Conservation (phyloP, 37 sponge, comb jelly and placozoan species). For the Chondrosia reniformis region DNA sequence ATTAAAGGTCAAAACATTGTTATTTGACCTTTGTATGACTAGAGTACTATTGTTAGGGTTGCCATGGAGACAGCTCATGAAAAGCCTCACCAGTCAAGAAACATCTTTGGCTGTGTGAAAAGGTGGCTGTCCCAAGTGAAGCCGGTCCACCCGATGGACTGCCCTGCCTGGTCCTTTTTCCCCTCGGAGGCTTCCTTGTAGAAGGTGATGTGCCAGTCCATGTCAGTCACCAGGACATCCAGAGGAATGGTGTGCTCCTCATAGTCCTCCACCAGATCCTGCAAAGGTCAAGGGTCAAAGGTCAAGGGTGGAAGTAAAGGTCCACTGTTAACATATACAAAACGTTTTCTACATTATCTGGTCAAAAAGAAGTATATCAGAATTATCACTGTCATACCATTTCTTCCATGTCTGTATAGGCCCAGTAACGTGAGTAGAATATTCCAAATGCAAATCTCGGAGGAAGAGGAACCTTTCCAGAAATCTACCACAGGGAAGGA, state of each 20-base stretch:
- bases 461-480: constrained; percentile 63
- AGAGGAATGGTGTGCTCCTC: constrained; percentile 49
- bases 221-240: constrained; percentile 71
- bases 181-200: constrained; percentile 44
- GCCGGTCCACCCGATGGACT: constrained; percentile 71
- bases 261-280: constrained; percentile 52
- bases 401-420: constrained; percentile 60
- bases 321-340: neutral
- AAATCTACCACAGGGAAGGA: constrained; percentile 14
- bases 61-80: no score
- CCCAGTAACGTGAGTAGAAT: constrained; percentile 79
- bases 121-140: constrained; percentile 80
- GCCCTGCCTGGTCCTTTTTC: constrained; percentile 55
- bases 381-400: constrained; percentile 29
- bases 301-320: neutral
- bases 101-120: constrained; percentile 59
- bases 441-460: constrained; percentile 76
- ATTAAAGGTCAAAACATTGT: no score
- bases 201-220: constrained; percentile 86
- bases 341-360: neutral
- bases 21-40: no score
- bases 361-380: neutral
- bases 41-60: no score
- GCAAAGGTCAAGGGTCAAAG: neutral
- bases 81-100: constrained; percentile 70